Conservation (phyloP, 2,113 vertebrate species). For the Lophius piscatorius region DNA sequence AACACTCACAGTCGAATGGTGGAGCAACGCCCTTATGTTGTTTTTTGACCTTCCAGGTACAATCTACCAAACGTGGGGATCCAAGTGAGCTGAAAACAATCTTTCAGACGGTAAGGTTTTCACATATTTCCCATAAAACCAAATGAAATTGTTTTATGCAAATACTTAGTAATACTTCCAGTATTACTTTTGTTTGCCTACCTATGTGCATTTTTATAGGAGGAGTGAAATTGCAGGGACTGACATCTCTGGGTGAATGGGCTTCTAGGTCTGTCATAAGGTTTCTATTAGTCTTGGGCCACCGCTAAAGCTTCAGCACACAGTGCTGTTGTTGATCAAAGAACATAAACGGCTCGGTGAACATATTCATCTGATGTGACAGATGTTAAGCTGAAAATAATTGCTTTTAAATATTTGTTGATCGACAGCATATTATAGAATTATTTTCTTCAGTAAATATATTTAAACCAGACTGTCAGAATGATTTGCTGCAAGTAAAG, state of each 20-base stretch:
- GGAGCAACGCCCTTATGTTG: background rate
- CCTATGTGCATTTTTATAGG: too few relatives aligned
- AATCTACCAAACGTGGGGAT: slow-evolving; percentile 92
- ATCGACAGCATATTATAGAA: too few relatives aligned
- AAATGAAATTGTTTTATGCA: background rate
- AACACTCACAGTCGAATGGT: background rate
- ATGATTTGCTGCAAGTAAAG: too few relatives aligned
- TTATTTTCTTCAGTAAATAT: too few relatives aligned
- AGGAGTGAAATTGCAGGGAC: too few relatives aligned
- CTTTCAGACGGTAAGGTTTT: slow-evolving; percentile 90
- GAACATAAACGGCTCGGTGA: background rate
- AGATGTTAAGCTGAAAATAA: too few relatives aligned
- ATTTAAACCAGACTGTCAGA: too few relatives aligned
- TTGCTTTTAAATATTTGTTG: too few relatives aligned
- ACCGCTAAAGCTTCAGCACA: slow-evolving; percentile 13
- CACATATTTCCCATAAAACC: background rate
- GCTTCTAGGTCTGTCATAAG: slow-evolving; percentile 48
- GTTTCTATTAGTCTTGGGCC: slow-evolving; percentile 51
- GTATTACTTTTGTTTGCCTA: too few relatives aligned
- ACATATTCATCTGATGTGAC: background rate
- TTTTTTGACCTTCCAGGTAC: slow-evolving; percentile 79
- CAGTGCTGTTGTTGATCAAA: background rate
- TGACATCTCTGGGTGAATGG: slow-evolving; percentile 1
- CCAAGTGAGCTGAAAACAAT: slow-evolving; percentile 89
- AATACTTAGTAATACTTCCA: too few relatives aligned